Conservation (phyloP, 2,888 invertebrate genomes). For the Petrolisthes cinctipes region DNA sequence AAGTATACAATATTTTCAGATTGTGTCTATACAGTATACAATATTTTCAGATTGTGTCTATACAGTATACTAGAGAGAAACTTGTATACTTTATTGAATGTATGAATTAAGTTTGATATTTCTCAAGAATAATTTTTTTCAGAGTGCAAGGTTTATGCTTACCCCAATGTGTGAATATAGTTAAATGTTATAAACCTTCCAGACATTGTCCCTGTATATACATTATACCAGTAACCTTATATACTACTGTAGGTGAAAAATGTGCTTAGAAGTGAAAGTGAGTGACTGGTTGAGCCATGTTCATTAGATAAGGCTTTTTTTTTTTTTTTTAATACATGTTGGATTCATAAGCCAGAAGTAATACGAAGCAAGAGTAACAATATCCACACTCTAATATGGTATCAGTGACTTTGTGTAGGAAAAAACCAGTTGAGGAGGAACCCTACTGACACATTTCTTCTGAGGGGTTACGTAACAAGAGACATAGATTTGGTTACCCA, state of each 20-base stretch:
- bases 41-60: no score
- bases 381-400: no score
- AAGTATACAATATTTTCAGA: no score
- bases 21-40: no score
- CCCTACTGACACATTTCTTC: no score
- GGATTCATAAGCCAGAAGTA: neutral
- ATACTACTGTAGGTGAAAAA: neutral
- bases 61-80: no score
- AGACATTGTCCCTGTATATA: constrained; percentile 5
- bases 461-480: no score
- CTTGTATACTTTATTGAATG: neutral
- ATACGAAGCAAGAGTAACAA: no score
- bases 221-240: neutral
- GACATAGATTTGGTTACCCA: no score
- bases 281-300: neutral
- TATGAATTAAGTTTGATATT: neutral
- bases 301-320: no score
- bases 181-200: constrained; percentile 16
- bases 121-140: neutral
- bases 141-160: neutral
- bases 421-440: no score
- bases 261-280: neutral
- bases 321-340: neutral
- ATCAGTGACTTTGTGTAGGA: no score
- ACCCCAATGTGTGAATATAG: constrained; percentile 3